A percentile compares a stretch with the other conserved stretches of the same genome.
Conservation (phyloP, 2,797 vertebrate species). For the Myoxocephalus aenaeus region DNA sequence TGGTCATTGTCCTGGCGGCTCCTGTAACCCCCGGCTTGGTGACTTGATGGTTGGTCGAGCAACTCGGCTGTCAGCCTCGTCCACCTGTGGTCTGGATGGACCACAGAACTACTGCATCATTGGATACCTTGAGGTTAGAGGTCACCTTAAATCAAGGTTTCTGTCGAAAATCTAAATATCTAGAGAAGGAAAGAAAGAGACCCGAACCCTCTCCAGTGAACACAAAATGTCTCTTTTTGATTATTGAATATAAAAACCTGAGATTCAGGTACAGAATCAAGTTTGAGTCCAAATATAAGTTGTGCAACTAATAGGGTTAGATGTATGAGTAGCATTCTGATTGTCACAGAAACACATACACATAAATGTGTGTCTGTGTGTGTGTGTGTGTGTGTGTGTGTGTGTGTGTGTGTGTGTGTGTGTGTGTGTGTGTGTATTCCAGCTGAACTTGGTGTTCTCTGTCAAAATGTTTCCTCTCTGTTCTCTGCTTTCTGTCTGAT, state of each 20-base stretch:
- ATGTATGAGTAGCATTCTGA: background rate
- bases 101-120: constrained; percentile 92
- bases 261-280: background rate
- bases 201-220: background rate
- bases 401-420: no score
- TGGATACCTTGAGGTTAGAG: constrained; percentile 90
- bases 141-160: constrained; percentile 2
- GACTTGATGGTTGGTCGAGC: constrained; percentile 89
- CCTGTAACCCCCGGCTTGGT: constrained; percentile 84
- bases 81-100: constrained; percentile 86
- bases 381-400: no score
- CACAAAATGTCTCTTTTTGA: background rate
- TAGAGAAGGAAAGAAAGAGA: background rate
- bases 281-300: background rate
- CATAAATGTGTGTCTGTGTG: no score
- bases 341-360: no score
- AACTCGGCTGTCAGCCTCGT: constrained; percentile 85
- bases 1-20: constrained; percentile 44
- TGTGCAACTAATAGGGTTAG: background rate
- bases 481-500: constrained; percentile 11
- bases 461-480: background rate
- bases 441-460: background rate
- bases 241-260: background rate
- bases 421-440: no score
- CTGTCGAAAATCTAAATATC: background rate